A percentile compares a stretch with the other conserved stretches of the same genome.
Conservation (phyloP, 2,113 vertebrate genomes). For the Heteronetta atricapilla region DNA sequence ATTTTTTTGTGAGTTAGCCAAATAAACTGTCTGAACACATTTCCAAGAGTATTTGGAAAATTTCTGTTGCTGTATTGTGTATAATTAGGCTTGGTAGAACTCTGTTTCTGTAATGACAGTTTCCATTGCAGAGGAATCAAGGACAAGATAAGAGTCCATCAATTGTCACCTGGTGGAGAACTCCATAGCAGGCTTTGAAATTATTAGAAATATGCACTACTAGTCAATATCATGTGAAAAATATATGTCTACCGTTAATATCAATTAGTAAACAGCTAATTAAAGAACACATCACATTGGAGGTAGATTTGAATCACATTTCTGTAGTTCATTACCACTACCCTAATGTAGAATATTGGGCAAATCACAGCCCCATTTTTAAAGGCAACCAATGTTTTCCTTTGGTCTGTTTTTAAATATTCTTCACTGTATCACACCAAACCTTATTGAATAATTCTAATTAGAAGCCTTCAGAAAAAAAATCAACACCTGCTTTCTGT, state of each 20-base stretch:
- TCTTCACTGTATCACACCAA: not conserved
- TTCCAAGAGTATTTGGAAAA: not conserved
- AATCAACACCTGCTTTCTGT: accelerated
- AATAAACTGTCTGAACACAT: not conserved
- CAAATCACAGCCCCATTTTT: not conserved
- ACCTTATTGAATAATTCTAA: not conserved
- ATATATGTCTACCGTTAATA: not conserved
- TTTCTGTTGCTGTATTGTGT: not conserved
- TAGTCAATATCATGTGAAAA: not conserved
- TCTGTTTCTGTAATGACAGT: not conserved
- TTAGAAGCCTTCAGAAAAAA: not conserved
- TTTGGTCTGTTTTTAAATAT: not conserved
- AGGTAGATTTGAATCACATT: not conserved
- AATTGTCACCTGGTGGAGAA: not conserved
- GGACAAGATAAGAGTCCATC: not conserved
- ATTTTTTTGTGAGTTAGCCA: not conserved
- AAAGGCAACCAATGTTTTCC: not conserved
- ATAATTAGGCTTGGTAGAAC: not conserved
- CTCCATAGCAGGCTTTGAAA: not conserved
- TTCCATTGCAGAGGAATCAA: not conserved
- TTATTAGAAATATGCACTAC: not conserved
- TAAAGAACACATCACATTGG: not conserved
- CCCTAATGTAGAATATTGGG: not conserved
- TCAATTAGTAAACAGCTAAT: not conserved
- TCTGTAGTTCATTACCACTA: not conserved